Evolutionary conservation across 1,140 invertebrate species (phyloP).

Genomic region (Elysia chlorotica): DNA sequence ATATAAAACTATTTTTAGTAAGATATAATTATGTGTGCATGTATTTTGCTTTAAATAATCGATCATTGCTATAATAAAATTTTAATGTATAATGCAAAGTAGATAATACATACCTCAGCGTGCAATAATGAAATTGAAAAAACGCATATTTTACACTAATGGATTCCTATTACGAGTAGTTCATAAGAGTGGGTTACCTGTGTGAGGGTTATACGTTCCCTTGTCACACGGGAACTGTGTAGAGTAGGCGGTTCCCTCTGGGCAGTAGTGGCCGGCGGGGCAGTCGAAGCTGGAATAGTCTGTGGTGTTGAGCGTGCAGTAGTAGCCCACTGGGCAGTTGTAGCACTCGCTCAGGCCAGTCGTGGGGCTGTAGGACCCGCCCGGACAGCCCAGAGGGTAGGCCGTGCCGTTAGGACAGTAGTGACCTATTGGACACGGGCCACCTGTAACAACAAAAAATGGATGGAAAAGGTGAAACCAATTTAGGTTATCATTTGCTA

Average conservation of each 20-base stretch:
- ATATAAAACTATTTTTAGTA: too few species aligned
- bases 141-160: too few species aligned
- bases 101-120: too few species aligned
- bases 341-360: slow-evolving; percentile 42
- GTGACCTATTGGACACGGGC: slow-evolving; percentile 53
- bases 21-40: too few species aligned
- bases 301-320: slow-evolving; percentile 56
- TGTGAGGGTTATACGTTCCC: slow-evolving; percentile 45
- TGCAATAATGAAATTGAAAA: too few species aligned
- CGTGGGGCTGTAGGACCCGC: slow-evolving; percentile 50
- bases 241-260: slow-evolving; percentile 37
- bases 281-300: slow-evolving; percentile 42
- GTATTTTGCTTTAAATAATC: too few species aligned
- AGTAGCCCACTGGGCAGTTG: slow-evolving; percentile 49
- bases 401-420: slow-evolving; percentile 57
- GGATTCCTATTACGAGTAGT: too few species aligned
- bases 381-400: slow-evolving; percentile 52
- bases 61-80: too few species aligned
- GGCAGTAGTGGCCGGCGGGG: slow-evolving; percentile 54
- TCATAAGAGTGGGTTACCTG: slow-evolving; percentile 24
- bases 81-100: too few species aligned
- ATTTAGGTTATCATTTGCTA: too few species aligned
- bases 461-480: too few species aligned
- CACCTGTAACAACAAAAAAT: slow-evolving; percentile 34
- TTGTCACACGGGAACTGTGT: slow-evolving; percentile 47